Conservation (phyloP, 92 coral and sea anemone genomes). For the Parazoanthus darwini region DNA sequence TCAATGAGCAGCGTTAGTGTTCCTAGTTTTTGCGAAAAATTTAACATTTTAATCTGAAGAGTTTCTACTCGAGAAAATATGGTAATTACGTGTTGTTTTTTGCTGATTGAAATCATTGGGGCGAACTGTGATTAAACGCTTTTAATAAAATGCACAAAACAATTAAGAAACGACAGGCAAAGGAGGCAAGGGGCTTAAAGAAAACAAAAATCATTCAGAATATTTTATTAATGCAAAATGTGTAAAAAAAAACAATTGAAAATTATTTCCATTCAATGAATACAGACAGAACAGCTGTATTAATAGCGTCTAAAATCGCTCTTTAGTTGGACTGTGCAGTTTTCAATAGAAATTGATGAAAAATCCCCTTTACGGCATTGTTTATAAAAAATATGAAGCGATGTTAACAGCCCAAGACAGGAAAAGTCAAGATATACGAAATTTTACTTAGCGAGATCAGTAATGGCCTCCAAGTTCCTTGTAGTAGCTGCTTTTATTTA, state of each 20-base stretch:
- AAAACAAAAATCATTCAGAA: neutral
- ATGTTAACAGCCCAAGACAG: neutral
- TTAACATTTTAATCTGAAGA: no score
- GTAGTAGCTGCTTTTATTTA: neutral
- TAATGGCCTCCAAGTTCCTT: neutral
- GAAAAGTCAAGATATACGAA: neutral
- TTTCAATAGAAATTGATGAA: constrained; percentile 1
- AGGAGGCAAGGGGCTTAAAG: neutral
- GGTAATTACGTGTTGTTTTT: no score
- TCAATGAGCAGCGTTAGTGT: no score
- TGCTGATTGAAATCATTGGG: no score
- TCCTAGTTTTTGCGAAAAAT: no score
- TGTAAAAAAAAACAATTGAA: neutral
- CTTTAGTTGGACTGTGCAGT: neutral
- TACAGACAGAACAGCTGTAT: neutral
- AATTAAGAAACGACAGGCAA: neutral
- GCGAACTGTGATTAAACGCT: neutral
- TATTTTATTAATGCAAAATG: neutral
- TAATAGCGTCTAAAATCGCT: neutral
- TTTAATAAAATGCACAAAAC: neutral
- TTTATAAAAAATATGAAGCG: neutral
- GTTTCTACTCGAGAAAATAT: no score
- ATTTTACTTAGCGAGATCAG: neutral
- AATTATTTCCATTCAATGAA: neutral
- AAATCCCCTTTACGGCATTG: neutral